Base-by-base conservation (phyloP, 1,140 invertebrate genomes). In the Carcinoscorpius rotundicauda region DNA sequence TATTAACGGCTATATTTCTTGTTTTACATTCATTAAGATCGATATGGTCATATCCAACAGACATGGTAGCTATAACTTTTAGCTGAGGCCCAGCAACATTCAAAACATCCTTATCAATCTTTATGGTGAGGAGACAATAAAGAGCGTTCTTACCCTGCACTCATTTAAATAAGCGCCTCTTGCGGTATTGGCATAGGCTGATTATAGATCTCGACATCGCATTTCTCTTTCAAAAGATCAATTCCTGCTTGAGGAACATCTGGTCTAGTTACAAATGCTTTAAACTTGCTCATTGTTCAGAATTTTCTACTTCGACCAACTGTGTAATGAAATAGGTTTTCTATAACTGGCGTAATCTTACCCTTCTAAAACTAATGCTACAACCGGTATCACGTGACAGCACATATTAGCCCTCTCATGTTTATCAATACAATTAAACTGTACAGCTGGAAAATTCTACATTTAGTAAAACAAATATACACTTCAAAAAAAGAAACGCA, bases 41-140 rank as follows among this genome's bases (percentile, higher is more conserved):
- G 63, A 83, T 76, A 64, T 83, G 82, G 52, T 83, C 81, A 67
- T 78, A 76, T 1, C 93, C 95, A 8, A 96, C 95, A 0, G 93
- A 96, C 80, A 94, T 89, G 1, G 93, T 94, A 0, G 83, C 84
- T 11, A 97, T 81, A 3, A 93, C 88, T 79, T 91, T 91, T 56
- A 98, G 76, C 55, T 84, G 80, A 4, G 83, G 76, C 9, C 91
- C 78, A 67, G 77, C 77, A 29, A 72, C 72, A 66, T 77, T 71
- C 6, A 71, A 65, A 10, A 79, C 71, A 70, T 89, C 86, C 9
- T 83, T 79, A 75, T 95, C 88, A 73, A 97, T 91, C 76, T 85
- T 88, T 72, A 94, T 91, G 4, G 86, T 87, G 3, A 95, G 76
- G 50, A 89, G 78, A 75, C 92, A 96, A 71, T 84, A 91, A 3